These are phyloP conservation scores for Tortrix viridana DNA, from an alignment of 2,888 invertebrate species.

Conservation along the genomic window DNA sequence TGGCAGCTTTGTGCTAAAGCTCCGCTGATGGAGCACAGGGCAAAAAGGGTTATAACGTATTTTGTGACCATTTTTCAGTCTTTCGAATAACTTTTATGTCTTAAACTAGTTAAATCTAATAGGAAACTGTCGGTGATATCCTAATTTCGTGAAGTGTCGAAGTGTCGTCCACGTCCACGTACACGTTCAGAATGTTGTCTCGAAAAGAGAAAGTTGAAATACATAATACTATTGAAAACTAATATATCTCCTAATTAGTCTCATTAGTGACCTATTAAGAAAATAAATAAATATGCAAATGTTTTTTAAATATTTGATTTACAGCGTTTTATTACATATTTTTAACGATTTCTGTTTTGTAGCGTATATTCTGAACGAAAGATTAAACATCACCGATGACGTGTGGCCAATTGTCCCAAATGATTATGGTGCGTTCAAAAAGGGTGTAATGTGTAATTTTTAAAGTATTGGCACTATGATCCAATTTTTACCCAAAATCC, in stretches of 20 bases:
- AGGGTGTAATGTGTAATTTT: too few relatives aligned
- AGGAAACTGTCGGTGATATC: conserved; percentile 41
- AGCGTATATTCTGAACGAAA: conserved; percentile 52
- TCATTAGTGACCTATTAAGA: too few relatives aligned
- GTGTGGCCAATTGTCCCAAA: conserved; percentile 54
- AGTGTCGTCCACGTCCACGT: conserved; percentile 43
- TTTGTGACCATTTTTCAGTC: conserved; percentile 77
- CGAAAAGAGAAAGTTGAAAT: conserved; percentile 27
- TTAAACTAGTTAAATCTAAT: conserved; percentile 49
- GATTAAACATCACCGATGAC: conserved; percentile 70
- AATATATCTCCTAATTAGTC: too few relatives aligned
- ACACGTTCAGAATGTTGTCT: conserved; percentile 39
- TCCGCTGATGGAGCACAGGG: conserved; percentile 56
- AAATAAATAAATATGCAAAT: too few relatives aligned
- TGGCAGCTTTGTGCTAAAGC: conserved; percentile 65
- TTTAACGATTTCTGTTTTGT: not conserved
- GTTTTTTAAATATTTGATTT: too few relatives aligned
- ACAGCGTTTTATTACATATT: not conserved
- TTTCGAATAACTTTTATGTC: conserved; percentile 51
- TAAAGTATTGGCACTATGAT: too few relatives aligned
- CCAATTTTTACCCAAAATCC: too few relatives aligned
- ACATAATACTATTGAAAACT: not conserved
- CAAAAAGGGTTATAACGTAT: conserved; percentile 59
- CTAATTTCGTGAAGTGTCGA: conserved; percentile 40
- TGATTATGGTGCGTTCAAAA: conserved; percentile 51